Conservation (phyloP, 2,888 invertebrate species). For the Pristionchus entomophagus region DNA sequence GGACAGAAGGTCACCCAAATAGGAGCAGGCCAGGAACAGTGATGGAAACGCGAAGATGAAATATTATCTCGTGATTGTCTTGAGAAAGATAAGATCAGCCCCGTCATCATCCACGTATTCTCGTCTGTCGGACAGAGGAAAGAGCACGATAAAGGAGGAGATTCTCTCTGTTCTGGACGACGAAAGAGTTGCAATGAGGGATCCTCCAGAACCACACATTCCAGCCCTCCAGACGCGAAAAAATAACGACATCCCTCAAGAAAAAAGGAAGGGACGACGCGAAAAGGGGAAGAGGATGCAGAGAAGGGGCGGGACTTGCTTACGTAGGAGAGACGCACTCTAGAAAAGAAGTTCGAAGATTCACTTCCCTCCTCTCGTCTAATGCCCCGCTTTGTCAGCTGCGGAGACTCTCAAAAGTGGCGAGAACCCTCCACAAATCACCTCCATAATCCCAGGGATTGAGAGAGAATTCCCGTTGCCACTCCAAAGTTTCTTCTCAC, state of each 20-base stretch:
- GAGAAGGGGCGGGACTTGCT: slow-evolving; percentile 12
- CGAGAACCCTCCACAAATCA: background rate
- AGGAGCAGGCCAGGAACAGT: too few relatives aligned
- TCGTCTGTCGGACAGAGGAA: too few relatives aligned
- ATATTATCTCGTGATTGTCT: too few relatives aligned
- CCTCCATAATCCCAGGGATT: background rate
- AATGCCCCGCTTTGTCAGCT: background rate
- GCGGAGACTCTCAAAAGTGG: background rate
- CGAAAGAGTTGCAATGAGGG: too few relatives aligned
- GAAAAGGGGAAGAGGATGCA: background rate
- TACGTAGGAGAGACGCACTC: slow-evolving; percentile 15
- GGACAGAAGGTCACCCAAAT: too few relatives aligned
- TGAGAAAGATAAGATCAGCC: too few relatives aligned
- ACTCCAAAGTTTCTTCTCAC: background rate
- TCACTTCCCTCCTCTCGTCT: slow-evolving; percentile 2
- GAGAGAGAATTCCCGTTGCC: background rate
- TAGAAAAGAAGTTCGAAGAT: slow-evolving; percentile 10
- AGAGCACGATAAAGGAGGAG: too few relatives aligned
- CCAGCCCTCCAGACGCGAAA: slow-evolving; percentile 12
- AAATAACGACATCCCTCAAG: slow-evolving; percentile 6
- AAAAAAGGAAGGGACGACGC: background rate
- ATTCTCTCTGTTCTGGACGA: too few relatives aligned
- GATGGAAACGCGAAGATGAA: too few relatives aligned
- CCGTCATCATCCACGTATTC: too few relatives aligned
- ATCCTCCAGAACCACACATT: too few relatives aligned